Evolutionary conservation across 2,797 vertebrate species (phyloP), one percentile per base, ranked within the genome.

Genomic region (Sciurus carolinensis): DNA sequence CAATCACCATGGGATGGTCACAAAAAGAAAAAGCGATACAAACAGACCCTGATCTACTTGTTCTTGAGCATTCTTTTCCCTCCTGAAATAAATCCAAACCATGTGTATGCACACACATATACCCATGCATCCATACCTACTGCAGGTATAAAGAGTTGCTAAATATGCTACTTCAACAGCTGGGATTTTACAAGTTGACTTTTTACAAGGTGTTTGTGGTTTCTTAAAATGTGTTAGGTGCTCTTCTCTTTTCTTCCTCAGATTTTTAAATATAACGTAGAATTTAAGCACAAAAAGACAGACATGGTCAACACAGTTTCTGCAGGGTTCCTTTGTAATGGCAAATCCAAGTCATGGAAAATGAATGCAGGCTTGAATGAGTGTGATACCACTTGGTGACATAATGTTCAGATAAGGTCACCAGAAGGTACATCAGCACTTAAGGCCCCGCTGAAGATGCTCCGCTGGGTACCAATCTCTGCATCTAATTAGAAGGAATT

Each of bases 101-200:
- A 94, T 82, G 87, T 94, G 90, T 47, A 1, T 8, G 33, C 24
- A 83, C 73, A 85, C 94, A 96, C 44, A 20, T 28, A 84, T 33
- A 85, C 66, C 84, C 42, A 0, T 90, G 83, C 57, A 79, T 90
- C 62, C 89, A n/a, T 92, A 97, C 97, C 96, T 96, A 88, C 84
- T 72, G 64, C 86, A 98, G 96, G 97, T 97, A 96, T 72, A 94
- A 93, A 94, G 71, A 96, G 90, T 89, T 96, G 75, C 97, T 98
- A 98, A 98, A 98, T 97, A 97, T 98, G 95, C 86, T 52, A 39
- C 54, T 73, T 93, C 44, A 97, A 76, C 97, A 98, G 97, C 97
- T 97, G 96, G 95, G 94, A 96, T 95, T 97, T 97, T 93, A 94
- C 62, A 96, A 90, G 95, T 96, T 97, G 97, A 98, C 96, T 98